Base-by-base conservation (phyloP, 1,140 invertebrate genomes). In the Gryllus bimaculatus region DNA sequence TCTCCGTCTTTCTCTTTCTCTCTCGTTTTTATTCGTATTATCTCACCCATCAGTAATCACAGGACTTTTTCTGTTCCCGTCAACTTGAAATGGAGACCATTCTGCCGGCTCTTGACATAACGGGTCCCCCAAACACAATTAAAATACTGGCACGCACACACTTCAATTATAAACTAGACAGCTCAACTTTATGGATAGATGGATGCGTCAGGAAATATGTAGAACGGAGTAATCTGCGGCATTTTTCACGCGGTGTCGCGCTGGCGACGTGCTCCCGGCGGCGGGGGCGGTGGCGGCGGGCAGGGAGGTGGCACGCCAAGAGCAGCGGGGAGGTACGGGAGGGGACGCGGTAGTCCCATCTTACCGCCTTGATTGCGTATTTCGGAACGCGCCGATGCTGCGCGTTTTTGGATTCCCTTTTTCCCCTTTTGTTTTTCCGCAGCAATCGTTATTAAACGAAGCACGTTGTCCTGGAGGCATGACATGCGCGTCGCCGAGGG, bases 11-110 rank as follows among this genome's bases (percentile, higher is more conserved):
- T 76, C 75, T 76, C 47, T 47, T 39, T 47, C 39, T 8, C 75
- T 7, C 75, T 20, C 76, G 47, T 77, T 77, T 77, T 77, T 77
- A 77, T 81, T 83, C 54, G 54, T 66, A 66, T 82, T 83, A 83
- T 83, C 82, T 82, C 82, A 82, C 82, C 82, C 82, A 83, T 83
- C 82, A 83, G 82, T 82, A 83, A 83, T 83, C 82, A 82, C 79
- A 81, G 79, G 81, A 81, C 82, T 80, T 81, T 81, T 81, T 80
- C 80, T 79, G 81, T 80, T 78, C 54, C 79, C 81, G 78, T 79
- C 81, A 81, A 79, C 76, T 78, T 81, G 81, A 80, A 80, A 82
- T 82, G 82, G 81, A 81, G 80, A 83, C 81, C 81, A 77, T 66
- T 66, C 54, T 66, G 54, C 54, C 54, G 54, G 54, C 54, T 66